phyloP scores from a whole-genome alignment of 2,113 vertebrate genomes.

The Anthoscopus minutus region DNA sequence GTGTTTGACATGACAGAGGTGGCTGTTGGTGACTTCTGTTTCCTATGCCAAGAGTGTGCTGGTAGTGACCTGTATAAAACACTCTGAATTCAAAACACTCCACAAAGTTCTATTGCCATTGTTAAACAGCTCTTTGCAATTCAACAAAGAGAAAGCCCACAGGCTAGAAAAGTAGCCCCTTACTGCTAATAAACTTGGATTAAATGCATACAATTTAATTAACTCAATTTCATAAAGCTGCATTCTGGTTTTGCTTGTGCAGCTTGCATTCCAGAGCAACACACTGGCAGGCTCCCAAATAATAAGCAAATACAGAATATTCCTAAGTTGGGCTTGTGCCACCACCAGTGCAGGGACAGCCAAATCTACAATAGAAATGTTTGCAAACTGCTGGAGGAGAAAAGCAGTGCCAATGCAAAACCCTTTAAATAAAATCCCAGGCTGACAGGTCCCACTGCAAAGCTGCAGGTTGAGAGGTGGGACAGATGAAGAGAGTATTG shows the following conservation, averaged over 20 bases:
- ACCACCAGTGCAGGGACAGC: neutral
- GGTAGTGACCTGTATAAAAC: neutral
- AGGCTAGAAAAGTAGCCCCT: neutral
- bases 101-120: neutral
- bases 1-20: neutral
- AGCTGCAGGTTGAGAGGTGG: neutral
- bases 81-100: neutral
- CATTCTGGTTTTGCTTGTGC: neutral
- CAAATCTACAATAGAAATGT: neutral
- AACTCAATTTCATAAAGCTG: constrained; percentile 27
- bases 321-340: neutral
- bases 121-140: neutral
- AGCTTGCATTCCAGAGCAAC: neutral
- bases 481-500: neutral
- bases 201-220: constrained; percentile 2
- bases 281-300: constrained; percentile 17
- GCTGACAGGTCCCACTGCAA: neutral
- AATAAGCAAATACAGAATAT: constrained; percentile 14
- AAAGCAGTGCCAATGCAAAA: neutral
- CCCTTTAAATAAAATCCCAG: neutral
- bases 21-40: neutral
- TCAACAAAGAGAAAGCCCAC: neutral
- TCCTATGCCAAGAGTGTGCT: neutral
- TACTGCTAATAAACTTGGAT: neutral
- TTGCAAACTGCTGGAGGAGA: neutral